Percentiles rank a stretch among this genome's conserved stretches.
Evolutionary conservation across 1,140 invertebrate genomes (phyloP).

Genomic region (Drosophila pectinifera): DNA sequence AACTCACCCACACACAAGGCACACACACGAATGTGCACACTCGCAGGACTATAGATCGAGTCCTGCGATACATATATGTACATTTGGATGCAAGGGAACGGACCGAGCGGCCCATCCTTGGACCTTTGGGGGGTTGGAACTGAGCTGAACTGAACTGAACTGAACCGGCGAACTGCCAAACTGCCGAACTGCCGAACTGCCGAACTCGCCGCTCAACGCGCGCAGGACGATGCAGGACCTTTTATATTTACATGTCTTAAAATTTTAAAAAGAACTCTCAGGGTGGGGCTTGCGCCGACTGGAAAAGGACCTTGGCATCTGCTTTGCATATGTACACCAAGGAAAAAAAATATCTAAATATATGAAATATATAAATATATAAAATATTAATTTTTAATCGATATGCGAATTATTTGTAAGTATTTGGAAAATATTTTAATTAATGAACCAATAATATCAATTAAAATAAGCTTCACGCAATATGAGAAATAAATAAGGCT

Average conservation of each 20-base stretch:
- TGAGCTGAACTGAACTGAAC: neutral
- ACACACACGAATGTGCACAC: constrained; percentile 33
- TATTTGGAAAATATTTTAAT: too few relatives aligned
- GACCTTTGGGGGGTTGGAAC: constrained; percentile 56
- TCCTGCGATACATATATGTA: constrained; percentile 61
- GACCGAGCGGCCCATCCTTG: constrained; percentile 43
- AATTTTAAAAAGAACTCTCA: constrained; percentile 73
- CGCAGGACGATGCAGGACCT: constrained; percentile 76
- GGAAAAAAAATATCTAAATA: neutral
- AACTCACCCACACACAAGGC: constrained; percentile 36
- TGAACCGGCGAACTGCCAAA: too few relatives aligned
- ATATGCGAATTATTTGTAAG: too few relatives aligned
- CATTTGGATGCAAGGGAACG: constrained; percentile 61
- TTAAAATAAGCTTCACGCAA: too few relatives aligned
- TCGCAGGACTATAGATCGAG: constrained; percentile 59
- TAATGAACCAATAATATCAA: too few relatives aligned
- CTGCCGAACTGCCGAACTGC: constrained; percentile 32
- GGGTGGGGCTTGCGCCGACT: constrained; percentile 37
- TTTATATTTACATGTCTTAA: constrained; percentile 84
- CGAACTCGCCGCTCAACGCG: constrained; percentile 22
- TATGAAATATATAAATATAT: neutral
- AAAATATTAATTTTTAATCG: neutral
- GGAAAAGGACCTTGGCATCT: constrained; percentile 70
- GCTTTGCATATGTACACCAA: constrained; percentile 59
- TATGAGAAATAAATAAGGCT: too few relatives aligned